phyloP scores from a whole-genome alignment of 2,113 vertebrate genomes.

The Zootoca vivipara region DNA sequence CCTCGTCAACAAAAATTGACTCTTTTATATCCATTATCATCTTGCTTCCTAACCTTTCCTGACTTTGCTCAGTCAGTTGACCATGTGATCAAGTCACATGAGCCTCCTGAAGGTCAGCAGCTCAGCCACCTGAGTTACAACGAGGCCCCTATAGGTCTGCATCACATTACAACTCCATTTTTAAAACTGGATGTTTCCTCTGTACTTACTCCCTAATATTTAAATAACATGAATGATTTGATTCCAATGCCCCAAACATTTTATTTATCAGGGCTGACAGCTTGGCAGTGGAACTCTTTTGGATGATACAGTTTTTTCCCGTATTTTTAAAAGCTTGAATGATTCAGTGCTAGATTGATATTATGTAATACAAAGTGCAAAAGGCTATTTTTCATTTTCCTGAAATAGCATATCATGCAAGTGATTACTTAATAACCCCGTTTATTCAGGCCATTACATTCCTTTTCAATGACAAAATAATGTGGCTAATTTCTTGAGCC shows the following conservation, averaged over 20 bases:
- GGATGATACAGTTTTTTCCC: not conserved
- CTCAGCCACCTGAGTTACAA: not conserved
- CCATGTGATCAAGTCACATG: not conserved
- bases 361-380: not conserved
- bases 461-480: constrained; percentile 58
- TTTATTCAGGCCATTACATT: constrained; percentile 38
- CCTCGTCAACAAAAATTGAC: not conserved
- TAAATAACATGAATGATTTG: not conserved
- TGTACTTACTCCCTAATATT: not conserved
- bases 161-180: not conserved
- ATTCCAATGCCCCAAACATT: not conserved
- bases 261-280: not conserved
- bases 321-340: not conserved
- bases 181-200: not conserved
- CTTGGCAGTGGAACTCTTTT: not conserved
- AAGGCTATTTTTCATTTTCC: constrained; percentile 47
- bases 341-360: not conserved
- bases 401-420: constrained; percentile 45
- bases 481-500: constrained; percentile 63
- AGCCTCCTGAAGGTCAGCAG: not conserved
- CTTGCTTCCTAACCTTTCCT: not conserved
- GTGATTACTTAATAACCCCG: constrained; percentile 50
- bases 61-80: not conserved
- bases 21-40: not conserved
- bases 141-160: not conserved